Evolutionary conservation across 2,888 invertebrate species (phyloP), one percentile per base, ranked within the genome.

Genomic region (Hyalella azteca): DNA sequence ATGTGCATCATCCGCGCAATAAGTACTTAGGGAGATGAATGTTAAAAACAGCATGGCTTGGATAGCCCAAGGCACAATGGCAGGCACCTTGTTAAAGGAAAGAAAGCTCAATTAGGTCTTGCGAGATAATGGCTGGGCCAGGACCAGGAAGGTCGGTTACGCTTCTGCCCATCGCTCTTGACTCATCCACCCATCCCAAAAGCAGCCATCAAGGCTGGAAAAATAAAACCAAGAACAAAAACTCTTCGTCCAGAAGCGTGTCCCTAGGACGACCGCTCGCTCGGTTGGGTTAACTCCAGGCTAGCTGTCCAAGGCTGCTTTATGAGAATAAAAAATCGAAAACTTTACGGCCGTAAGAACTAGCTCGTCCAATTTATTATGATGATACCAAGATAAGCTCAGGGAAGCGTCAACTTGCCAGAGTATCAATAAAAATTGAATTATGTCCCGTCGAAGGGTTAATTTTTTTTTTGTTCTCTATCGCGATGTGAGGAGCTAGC

Each of bases 81-180:
- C 45, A 41, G 75, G 75, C 75, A 75, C 75, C 75, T 75, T 75
- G 75, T 75, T 75, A 75, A 41, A 29, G 75, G 75, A 45, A 45
- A 75, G 75, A 75, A 75, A 75, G 75, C 75, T 75, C 75, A 75
- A 75, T 75, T 75, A 75, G 45, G 41, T 75, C 75, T 29, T 29
- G 22, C 41, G 75, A 66, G 75, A 75, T 75, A 75, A 75, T 75
- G 36, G 75, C 41, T 41, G 22, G 75, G 36, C 45, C 26, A 75
- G 13, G 75, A 66, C 66, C 66, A 36, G 66, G 66, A 66, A 66
- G 66, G 66, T 66, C 36, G 36, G 66, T 66, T 66, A 66, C 66
- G 66, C 66, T 66, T 36, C 66, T 36, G 66, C 66, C 36, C 36
- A 66, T 36, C 66, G 66, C 32, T 19, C 66, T 54, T 29, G 54